A percentile compares a stretch with the other conserved stretches of the same genome.
These are phyloP conservation scores for Drosophila kohkoa DNA, from an alignment of 1,140 invertebrate genomes.

Conservation along the genomic window DNA sequence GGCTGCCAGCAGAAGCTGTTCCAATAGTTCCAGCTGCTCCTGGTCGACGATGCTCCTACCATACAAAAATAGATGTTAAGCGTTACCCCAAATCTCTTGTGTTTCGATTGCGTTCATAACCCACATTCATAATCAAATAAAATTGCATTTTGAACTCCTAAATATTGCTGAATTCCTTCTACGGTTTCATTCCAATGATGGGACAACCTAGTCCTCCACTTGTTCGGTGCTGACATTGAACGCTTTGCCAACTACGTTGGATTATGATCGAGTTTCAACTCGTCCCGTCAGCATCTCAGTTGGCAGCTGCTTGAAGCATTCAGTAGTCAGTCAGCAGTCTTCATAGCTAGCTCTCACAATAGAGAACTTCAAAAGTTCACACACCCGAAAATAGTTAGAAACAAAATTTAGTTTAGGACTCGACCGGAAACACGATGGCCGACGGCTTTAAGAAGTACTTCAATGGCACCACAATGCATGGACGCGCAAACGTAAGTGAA, in stretches of 20 bases:
- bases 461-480: slow-evolving; percentile 63
- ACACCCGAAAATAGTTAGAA: slow-evolving; percentile 8
- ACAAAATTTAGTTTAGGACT: slow-evolving; percentile 7
- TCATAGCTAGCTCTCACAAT: neutral
- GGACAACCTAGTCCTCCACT: no score
- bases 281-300: slow-evolving; percentile 3
- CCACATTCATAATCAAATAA: neutral
- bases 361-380: neutral
- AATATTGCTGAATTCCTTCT: no score
- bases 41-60: neutral
- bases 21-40: neutral
- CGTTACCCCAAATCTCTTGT: slow-evolving; percentile 36
- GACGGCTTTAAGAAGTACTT: slow-evolving; percentile 73
- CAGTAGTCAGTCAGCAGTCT: neutral
- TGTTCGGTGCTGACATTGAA: no score
- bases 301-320: neutral
- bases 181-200: no score
- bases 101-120: slow-evolving; percentile 25
- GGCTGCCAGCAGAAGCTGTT: slow-evolving; percentile 54
- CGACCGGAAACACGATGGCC: slow-evolving; percentile 45
- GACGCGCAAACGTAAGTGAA: slow-evolving; percentile 70
- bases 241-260: no score
- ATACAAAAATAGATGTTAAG: no score
- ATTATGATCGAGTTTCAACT: neutral
- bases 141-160: no score